These are phyloP conservation scores for Bombyx mandarina DNA, from an alignment of 1,140 invertebrate genomes.

Conservation along the genomic window DNA sequence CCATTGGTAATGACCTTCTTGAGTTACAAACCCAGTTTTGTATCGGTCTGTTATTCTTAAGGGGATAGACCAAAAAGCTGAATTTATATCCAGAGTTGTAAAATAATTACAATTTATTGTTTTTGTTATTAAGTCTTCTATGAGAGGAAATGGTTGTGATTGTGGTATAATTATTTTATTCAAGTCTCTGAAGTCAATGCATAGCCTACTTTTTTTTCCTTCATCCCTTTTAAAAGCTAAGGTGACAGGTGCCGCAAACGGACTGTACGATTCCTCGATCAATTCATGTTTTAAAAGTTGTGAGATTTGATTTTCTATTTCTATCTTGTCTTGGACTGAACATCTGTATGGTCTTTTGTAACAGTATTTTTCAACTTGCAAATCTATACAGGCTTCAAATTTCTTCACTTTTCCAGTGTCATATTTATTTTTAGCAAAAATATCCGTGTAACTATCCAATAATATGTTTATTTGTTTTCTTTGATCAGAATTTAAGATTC, in stretches of 20 bases:
- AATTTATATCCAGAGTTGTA: conserved; percentile 2
- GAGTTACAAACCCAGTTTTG: conserved; percentile 48
- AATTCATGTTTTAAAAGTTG: neutral
- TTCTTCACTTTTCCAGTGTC: conserved; percentile 18
- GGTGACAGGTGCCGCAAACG: conserved; percentile 12
- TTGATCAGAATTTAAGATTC: conserved; percentile 20
- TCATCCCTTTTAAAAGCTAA: conserved; percentile 31
- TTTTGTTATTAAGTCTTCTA: conserved; percentile 3
- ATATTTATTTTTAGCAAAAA: conserved; percentile 34
- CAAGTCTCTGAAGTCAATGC: neutral
- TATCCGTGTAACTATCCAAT: conserved; percentile 23
- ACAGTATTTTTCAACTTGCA: conserved; percentile 31
- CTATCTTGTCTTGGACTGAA: conserved; percentile 23
- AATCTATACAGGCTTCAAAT: conserved; percentile 32
- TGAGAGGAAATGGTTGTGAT: no score
- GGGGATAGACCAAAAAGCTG: conserved; percentile 18
- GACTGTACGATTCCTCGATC: conserved; percentile 3
- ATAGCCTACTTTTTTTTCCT: neutral
- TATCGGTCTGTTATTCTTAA: conserved; percentile 25
- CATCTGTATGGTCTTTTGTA: conserved; percentile 35
- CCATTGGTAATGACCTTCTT: conserved; percentile 23
- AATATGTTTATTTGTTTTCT: conserved; percentile 21
- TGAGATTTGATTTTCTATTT: conserved; percentile 1
- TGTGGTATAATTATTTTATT: conserved; percentile 5
- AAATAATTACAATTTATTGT: conserved; percentile 1